Evolutionary conservation across 2,888 invertebrate genomes (phyloP).

Genomic region (Hydropsyche betteni): DNA sequence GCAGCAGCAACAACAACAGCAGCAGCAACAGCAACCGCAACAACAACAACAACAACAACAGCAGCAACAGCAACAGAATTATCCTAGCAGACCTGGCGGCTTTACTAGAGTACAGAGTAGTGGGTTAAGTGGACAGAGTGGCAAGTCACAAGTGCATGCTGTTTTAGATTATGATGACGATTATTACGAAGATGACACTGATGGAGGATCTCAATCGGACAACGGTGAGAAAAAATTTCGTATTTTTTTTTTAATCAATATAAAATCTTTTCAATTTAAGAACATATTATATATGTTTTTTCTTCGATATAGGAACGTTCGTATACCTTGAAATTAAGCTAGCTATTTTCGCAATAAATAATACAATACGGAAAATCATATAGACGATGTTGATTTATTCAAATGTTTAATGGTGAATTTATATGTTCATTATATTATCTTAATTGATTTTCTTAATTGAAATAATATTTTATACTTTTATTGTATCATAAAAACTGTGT

Average conservation of each 20-base stretch:
- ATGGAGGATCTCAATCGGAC: slow-evolving; percentile 49
- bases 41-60: slow-evolving; percentile 41
- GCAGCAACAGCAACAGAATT: slow-evolving; percentile 53
- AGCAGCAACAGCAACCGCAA: slow-evolving; percentile 43
- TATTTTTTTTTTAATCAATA: too few relatives aligned
- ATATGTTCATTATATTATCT: background rate
- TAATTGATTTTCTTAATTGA: slow-evolving; percentile 31
- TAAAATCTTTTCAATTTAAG: too few relatives aligned
- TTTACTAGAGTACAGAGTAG: slow-evolving; percentile 72
- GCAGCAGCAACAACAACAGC: slow-evolving; percentile 40
- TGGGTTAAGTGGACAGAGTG: slow-evolving; percentile 61
- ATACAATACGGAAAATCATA: slow-evolving; percentile 14
- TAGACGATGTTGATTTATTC: slow-evolving; percentile 10
- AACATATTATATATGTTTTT: too few relatives aligned
- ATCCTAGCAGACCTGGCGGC: slow-evolving; percentile 69
- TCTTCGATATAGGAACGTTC: too few relatives aligned
- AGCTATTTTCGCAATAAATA: background rate
- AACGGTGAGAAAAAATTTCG: background rate
- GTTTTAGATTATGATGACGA: slow-evolving; percentile 76
- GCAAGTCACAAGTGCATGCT: slow-evolving; percentile 75
- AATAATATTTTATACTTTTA: slow-evolving; percentile 13
- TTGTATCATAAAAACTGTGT: background rate
- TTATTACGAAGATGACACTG: slow-evolving; percentile 72
- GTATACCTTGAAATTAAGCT: too few relatives aligned
- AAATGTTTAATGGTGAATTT: slow-evolving; percentile 2